Evolutionary conservation across 23 tunicate genomes (phyloP).

Genomic region (Oikopleura vanhoeffeni): DNA sequence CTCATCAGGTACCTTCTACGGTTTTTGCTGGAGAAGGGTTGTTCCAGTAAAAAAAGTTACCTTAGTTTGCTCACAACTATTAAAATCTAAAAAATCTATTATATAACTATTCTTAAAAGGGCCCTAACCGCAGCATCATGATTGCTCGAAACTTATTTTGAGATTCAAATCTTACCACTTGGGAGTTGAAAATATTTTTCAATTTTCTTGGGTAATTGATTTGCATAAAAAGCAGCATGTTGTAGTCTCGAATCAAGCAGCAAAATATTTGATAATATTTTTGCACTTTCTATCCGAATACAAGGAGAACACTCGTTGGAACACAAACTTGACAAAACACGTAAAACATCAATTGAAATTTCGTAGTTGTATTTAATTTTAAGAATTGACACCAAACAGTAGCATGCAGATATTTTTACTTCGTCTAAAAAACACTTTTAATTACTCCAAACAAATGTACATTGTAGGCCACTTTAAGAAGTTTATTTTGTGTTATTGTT

Average conservation of each 20-base stretch:
- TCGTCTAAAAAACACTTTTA: not conserved
- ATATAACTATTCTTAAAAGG: too few relatives aligned
- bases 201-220: not conserved
- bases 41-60: too few relatives aligned
- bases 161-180: not conserved
- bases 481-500: too few relatives aligned
- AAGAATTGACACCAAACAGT: slow-evolving; percentile 5
- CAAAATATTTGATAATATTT: not conserved
- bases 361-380: not conserved
- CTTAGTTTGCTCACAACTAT: too few relatives aligned
- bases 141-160: too few relatives aligned
- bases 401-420: not conserved
- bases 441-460: too few relatives aligned
- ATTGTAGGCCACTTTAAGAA: too few relatives aligned
- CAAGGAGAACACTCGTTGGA: not conserved
- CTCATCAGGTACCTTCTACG: too few relatives aligned
- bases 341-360: not conserved
- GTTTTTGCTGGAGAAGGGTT: too few relatives aligned
- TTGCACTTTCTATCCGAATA: not conserved
- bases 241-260: not conserved
- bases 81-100: too few relatives aligned
- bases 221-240: not conserved
- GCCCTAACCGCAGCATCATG: too few relatives aligned
- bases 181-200: not conserved
- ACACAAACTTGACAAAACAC: not conserved